phyloP scores from a whole-genome alignment of 1,140 invertebrate species.

The Drosophila carrolli region DNA sequence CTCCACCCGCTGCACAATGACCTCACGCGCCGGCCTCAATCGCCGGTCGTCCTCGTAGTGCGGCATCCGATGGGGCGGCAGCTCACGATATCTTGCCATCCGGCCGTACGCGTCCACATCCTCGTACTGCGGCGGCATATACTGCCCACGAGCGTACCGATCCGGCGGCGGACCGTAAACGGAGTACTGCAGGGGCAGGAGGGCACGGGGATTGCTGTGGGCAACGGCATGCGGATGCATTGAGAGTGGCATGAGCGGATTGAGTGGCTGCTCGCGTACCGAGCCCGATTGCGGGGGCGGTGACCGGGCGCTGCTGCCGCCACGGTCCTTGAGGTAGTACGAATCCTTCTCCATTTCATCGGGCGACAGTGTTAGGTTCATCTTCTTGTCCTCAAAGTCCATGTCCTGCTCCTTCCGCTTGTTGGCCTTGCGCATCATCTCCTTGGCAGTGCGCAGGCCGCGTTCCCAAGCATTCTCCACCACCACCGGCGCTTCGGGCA shows the following conservation, averaged over 20 bases:
- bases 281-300: slow-evolving; percentile 27
- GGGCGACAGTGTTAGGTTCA: slow-evolving; percentile 91
- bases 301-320: slow-evolving; percentile 22
- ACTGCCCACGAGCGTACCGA: slow-evolving; percentile 61
- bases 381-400: slow-evolving; percentile 98
- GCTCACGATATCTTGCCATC: slow-evolving; percentile 74
- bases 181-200: slow-evolving; percentile 54
- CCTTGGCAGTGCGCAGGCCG: slow-evolving; percentile 94
- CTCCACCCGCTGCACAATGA: slow-evolving; percentile 91
- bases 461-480: slow-evolving; percentile 97
- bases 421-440: slow-evolving; percentile 95
- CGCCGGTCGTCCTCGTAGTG: slow-evolving; percentile 85
- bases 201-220: slow-evolving; percentile 48
- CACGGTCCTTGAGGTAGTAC: slow-evolving; percentile 88
- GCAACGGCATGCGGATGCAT: slow-evolving; percentile 47
- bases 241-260: slow-evolving; percentile 21
- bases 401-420: slow-evolving; percentile 97
- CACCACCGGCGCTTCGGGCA: slow-evolving; percentile 85
- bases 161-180: slow-evolving; percentile 68
- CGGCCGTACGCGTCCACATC: slow-evolving; percentile 81
- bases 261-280: slow-evolving; percentile 46
- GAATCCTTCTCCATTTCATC: slow-evolving; percentile 96
- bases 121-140: slow-evolving; percentile 63
- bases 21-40: slow-evolving; percentile 89
- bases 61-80: slow-evolving; percentile 83